A percentile compares a stretch with the other conserved stretches of the same genome.
Conservation (phyloP, 2,113 vertebrate species). For the Centropristis striata region DNA sequence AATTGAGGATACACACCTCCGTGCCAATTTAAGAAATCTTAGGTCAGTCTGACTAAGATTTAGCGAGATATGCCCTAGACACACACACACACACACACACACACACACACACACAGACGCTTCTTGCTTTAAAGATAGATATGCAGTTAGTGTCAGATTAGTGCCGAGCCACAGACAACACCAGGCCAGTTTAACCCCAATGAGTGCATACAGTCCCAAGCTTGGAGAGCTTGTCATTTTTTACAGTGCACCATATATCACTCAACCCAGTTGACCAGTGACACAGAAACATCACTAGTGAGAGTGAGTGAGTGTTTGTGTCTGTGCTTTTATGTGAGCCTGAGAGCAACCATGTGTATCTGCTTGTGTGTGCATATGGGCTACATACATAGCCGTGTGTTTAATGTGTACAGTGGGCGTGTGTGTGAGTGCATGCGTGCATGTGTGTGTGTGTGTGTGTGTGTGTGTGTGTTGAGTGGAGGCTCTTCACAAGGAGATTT, state of each 20-base stretch:
- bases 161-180: too few species aligned
- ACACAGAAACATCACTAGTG: constrained; percentile 54
- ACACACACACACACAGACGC: too few species aligned
- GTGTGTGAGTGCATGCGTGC: neutral
- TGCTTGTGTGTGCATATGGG: constrained; percentile 5
- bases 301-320: constrained; percentile 4
- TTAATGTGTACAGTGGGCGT: neutral
- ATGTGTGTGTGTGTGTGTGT: neutral
- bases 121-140: too few species aligned
- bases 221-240: constrained; percentile 13
- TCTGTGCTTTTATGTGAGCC: constrained; percentile 25
- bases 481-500: constrained; percentile 37
- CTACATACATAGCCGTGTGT: too few species aligned
- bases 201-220: neutral
- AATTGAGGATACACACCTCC: too few species aligned
- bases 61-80: too few species aligned
- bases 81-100: too few species aligned
- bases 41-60: too few species aligned
- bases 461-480: constrained; percentile 21
- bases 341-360: constrained; percentile 28
- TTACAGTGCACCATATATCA: constrained; percentile 42
- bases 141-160: too few species aligned
- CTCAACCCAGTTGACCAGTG: constrained; percentile 54
- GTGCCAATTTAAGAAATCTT: too few species aligned
- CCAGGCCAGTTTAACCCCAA: too few species aligned